Base-by-base conservation (phyloP, 2,113 vertebrate genomes). In the Ochotona curzoniae region DNA sequence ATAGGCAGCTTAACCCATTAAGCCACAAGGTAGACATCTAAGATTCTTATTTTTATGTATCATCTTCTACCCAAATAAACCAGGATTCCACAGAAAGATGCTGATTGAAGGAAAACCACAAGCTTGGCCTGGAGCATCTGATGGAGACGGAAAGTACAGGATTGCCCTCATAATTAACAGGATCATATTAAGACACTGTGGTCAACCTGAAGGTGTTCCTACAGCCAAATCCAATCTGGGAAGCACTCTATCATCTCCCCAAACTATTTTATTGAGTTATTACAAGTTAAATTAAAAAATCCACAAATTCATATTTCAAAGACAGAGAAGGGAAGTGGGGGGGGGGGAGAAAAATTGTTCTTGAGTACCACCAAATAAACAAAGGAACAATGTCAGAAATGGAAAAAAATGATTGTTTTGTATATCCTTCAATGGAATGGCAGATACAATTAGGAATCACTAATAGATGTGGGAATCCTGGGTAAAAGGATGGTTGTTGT, bases 161-260 rank as follows among this genome's bases (percentile, higher is more conserved):
- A 71, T 20, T 73, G 25, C 47, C 57, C 38, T n/a, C 54, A 9
- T 49, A n/a, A 67, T 60, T 8, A 76, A 49, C 35, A 54, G 57
- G 63, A 49, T 54, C 54, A 28, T 54, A 26, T 73, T 38, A 23
- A 32, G 66, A 83, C 4, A 8, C 0, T 32, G 32, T 15, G 81
- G 26, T 5, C 25, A 44, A 25, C 38, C 63, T n/a, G 26, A 75
- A 81, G 57, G 63, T 38, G 21, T 28, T 57, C 30, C 35, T 51
- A 66, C 0, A 30, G 69, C 54, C 63, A 89, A 57, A 74, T 51
- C 20, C 26, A 70, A 30, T 66, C 25, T 49, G 13, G 28, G 32
- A 25, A 44, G 38, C 49, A 15, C 0, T 7, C 3, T 8, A 57
- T 1, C 32, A 5, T 5, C 6, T 5, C 12, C 47, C 49, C 12